Evolutionary conservation across 2,113 vertebrate species (phyloP).

Genomic region (Chaenocephalus aceratus): DNA sequence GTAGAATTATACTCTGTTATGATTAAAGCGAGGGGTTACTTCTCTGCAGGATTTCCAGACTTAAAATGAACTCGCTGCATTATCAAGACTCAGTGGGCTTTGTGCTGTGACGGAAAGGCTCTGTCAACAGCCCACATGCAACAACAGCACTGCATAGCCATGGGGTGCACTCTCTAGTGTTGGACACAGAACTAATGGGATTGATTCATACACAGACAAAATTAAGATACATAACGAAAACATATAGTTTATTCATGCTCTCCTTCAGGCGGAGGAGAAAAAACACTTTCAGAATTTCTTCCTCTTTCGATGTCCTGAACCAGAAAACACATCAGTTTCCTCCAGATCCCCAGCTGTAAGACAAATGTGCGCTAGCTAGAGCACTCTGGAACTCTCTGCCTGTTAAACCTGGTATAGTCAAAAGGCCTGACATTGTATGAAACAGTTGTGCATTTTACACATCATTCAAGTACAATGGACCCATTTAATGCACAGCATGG

Average conservation of each 20-base stretch:
- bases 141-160: conserved; percentile 7
- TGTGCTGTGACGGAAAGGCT: conserved; percentile 18
- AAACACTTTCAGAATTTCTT: conserved; percentile 24
- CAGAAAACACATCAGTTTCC: conserved; percentile 44
- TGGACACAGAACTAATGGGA: conserved; percentile 37
- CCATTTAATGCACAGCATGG: background rate
- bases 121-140: conserved; percentile 29
- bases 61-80: conserved; percentile 5
- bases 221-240: conserved; percentile 27
- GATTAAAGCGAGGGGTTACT: background rate
- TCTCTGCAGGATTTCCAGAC: conserved; percentile 31
- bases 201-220: conserved; percentile 39
- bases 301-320: background rate
- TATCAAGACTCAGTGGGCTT: conserved; percentile 20
- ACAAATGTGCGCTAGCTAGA: conserved; percentile 22
- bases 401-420: background rate
- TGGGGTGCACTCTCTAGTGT: conserved; percentile 3
- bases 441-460: background rate
- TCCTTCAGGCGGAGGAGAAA: conserved; percentile 6
- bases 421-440: background rate
- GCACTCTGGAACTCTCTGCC: background rate
- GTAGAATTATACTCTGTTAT: conserved; percentile 2
- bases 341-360: conserved; percentile 52
- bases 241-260: conserved; percentile 32
- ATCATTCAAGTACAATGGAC: background rate